Conservation (phyloP, 1,140 invertebrate species). For the Aradophagus sp. region DNA sequence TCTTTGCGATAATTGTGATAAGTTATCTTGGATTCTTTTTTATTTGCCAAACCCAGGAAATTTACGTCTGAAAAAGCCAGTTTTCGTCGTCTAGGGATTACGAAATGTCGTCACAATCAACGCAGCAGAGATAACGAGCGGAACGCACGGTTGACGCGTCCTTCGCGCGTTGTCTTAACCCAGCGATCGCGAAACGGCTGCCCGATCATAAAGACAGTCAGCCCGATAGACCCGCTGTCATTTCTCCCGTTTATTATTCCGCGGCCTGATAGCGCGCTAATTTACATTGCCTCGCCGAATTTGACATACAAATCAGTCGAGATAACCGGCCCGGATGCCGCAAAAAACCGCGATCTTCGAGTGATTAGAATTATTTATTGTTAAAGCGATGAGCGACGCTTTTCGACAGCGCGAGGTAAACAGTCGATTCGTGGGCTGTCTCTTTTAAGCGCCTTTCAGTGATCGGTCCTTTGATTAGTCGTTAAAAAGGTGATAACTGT, state of each 20-base stretch:
- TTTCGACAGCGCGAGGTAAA: too few species aligned
- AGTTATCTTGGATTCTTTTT: conserved; percentile 36
- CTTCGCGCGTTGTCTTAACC: conserved; percentile 23
- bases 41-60: conserved; percentile 43
- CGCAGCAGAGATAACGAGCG: too few species aligned
- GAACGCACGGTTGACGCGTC: too few species aligned
- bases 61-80: conserved; percentile 37
- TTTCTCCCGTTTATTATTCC: too few species aligned
- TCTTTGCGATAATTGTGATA: conserved; percentile 30
- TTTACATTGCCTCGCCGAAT: conserved; percentile 21
- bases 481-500: too few species aligned
- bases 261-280: conserved; percentile 1
- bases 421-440: too few species aligned
- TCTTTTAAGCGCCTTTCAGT: too few species aligned
- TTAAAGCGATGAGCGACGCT: conserved; percentile 25
- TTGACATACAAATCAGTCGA: conserved; percentile 22
- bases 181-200: too few species aligned
- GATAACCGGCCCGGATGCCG: too few species aligned
- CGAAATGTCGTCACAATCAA: conserved; percentile 34
- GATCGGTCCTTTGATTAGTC: too few species aligned
- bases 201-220: conserved; percentile 9
- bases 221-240: too few species aligned
- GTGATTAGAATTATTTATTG: too few species aligned
- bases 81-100: conserved; percentile 33
- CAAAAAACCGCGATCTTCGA: conserved; percentile 6